Evolutionary conservation across 2,113 vertebrate species (phyloP), one percentile per base, ranked within the genome.

Genomic region (Zosterops lateralis): DNA sequence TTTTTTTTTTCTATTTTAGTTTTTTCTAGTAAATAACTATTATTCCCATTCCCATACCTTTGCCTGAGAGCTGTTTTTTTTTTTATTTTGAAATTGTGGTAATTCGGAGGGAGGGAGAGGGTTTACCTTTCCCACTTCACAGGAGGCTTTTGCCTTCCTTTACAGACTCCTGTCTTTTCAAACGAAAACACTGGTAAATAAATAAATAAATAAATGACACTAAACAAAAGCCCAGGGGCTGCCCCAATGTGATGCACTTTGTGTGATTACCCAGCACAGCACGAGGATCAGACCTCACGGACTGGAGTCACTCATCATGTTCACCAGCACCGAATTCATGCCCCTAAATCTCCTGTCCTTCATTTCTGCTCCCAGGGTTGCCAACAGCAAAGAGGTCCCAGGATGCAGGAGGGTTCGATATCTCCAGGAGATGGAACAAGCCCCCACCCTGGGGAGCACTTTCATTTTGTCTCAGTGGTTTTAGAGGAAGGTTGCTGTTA

Each of bases 221-320:
- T 73, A 44, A 86, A 81, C 44, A 82, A 84, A 78, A 89, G 31
- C 61, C 40, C 9, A 0, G 10, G 9, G 50, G 14, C 38, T 1
- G 7, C 56, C 66, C 50, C 3, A 1, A 36, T 0, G 0, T 4
- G n/a, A 64, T 36, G 47, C 2, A 5, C 21, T 66, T 53, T 18
- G 36, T 40, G 40, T 7, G 0, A 67, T 64, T 29, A 17, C 67
- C 10, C 45, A 29, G 78, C 12, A 1, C 20, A 80, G 73, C 19
- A n/a, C 0, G 0, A 89, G 42, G 47, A 34, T 36, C n/a, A 51
- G 56, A 84, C 40, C 40, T 51, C 45, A 28, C 0, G 0, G 60
- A 14, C 42, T 6, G 1, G 45, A 57, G 50, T 31, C 2, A 3
- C 32, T 70, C 3, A 0, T 16, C 47, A 44, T 1, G 1, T 12